Conservation (phyloP, 2,113 vertebrate genomes). For the Dryoscopus gambensis region DNA sequence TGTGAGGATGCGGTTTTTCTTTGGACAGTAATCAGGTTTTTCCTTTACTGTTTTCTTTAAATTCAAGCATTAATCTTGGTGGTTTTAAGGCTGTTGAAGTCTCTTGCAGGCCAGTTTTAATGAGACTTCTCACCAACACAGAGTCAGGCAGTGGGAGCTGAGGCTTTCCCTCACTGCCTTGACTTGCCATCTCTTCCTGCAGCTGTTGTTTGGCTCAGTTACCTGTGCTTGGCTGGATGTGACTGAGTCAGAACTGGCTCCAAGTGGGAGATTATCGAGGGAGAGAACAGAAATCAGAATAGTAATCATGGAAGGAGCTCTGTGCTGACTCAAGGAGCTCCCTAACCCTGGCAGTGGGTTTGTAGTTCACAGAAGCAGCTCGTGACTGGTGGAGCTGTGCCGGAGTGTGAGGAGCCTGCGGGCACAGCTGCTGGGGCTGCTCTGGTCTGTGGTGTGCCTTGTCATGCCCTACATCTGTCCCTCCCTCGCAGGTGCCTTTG, state of each 20-base stretch:
- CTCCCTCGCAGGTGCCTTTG: slow-evolving; percentile 86
- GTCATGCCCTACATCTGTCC: neutral
- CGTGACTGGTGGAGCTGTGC: neutral
- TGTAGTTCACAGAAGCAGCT: neutral
- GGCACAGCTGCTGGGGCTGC: neutral
- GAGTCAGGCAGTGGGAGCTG: neutral
- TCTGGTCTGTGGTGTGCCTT: neutral
- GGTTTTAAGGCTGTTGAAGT: neutral
- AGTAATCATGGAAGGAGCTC: neutral
- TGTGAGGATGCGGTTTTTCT: neutral
- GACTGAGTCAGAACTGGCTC: neutral
- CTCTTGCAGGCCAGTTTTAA: neutral
- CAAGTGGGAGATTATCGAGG: neutral
- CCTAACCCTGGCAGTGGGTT: neutral
- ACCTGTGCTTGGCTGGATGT: neutral
- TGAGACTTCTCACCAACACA: neutral
- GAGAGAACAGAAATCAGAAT: neutral
- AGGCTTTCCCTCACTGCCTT: neutral
- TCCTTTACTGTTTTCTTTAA: neutral
- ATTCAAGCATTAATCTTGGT: neutral
- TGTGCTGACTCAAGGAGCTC: neutral
- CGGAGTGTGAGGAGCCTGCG: neutral
- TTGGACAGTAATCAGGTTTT: neutral
- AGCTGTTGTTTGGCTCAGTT: neutral
- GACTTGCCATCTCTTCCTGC: neutral